Conservation (phyloP, 2,797 vertebrate species). For the Eulemur rubriventer region DNA sequence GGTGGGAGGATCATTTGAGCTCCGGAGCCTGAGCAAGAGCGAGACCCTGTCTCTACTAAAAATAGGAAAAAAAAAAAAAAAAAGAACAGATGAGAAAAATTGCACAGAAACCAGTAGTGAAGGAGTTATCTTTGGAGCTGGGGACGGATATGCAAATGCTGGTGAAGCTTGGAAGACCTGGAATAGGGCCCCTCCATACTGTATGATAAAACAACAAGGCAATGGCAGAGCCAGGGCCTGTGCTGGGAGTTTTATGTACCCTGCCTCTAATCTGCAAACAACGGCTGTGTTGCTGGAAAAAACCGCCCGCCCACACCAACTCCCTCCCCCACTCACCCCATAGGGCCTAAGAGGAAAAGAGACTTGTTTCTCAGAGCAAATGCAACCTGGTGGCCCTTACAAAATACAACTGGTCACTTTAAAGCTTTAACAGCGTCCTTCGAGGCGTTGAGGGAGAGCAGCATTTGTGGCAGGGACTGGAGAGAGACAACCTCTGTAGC, state of each 20-base stretch:
- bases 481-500: not conserved
- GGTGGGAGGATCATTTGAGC: too few species aligned
- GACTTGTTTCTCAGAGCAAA: not conserved
- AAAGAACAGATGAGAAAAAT: not conserved
- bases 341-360: not conserved
- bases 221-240: not conserved
- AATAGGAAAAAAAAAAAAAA: too few species aligned
- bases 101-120: not conserved
- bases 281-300: not conserved
- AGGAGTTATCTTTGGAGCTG: not conserved
- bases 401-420: not conserved
- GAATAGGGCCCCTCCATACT: not conserved
- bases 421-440: not conserved
- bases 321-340: not conserved
- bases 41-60: too few species aligned
- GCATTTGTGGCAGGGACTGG: not conserved
- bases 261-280: conserved; percentile 33
- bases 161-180: not conserved
- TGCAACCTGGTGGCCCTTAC: not conserved
- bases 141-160: not conserved
- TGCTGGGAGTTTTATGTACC: not conserved
- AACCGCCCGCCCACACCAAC: not conserved
- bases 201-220: not conserved
- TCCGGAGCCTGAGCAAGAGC: too few species aligned
- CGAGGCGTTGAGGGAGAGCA: not conserved